Base-by-base conservation (phyloP, 37 sponge, comb jelly and placozoan genomes). In the Halichondria panicea region DNA sequence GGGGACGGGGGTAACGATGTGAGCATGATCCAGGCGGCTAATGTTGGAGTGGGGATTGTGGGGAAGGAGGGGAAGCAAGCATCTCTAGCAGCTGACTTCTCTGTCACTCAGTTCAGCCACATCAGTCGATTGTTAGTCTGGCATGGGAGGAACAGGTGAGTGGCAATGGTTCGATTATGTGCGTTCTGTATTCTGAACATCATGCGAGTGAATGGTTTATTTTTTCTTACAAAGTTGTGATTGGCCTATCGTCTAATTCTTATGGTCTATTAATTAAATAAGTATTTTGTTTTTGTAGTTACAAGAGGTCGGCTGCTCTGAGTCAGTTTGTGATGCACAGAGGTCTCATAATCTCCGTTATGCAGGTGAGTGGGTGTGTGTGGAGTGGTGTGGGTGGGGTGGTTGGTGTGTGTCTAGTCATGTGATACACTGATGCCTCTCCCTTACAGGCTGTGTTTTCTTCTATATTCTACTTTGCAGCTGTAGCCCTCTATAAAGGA, bases 51-150 rank as follows among this genome's bases (percentile, higher is more conserved):
- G 76, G 97, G 97, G 8, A 96, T 96, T 48, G 91, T 90, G 37
- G 97, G 97, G 53, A 96, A 92, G 88, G 97, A 96, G 55, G 97
- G 97, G 39, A 93, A 93, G 70, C 97, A 96, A 57, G 97, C 94
- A 0, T 96, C 97, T 24, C 76, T 96, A 55, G 97, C 97, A 38
- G 91, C 97, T 32, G 94, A 96, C 61, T 96, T 96, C 87, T 96
- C 94, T 24, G 83, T 96, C 43, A 87, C 97, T 12, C 84, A 90
- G 70, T 96, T 96, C 83, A 76, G 55, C 3, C 84, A 92, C 57
- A 72, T 96, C 31, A 86, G 94, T n/a, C 40, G 94, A 33, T 64
- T 96, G 33, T 68, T 96, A 12, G 79, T 96, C 46, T 96, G 97
- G 97, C 97, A 96, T 74, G 97, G 97, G 3, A 83, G 97, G 53